Base-by-base conservation (phyloP, 2,113 vertebrate species). In the Cavia aperea region DNA sequence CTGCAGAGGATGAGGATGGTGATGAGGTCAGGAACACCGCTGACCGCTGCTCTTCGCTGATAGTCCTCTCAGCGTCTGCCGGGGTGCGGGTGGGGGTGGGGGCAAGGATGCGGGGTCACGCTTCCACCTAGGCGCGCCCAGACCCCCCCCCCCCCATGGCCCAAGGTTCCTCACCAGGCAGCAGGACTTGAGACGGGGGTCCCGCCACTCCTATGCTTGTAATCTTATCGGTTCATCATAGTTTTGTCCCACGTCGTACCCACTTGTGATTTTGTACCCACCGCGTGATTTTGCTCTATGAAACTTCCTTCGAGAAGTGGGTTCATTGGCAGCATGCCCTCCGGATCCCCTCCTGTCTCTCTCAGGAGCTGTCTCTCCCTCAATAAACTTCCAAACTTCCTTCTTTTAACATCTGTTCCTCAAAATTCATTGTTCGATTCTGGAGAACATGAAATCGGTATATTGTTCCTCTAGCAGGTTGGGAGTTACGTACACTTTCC, bases 1-100 rank as follows among this genome's bases (percentile, higher is more conserved):
- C 98, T 98, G 96, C 98, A 99, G 97, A 99, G 98, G 97, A 99
- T 99, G 96, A 99, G 97, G 96, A 99, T 98, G 84, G 98, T 99
- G 95, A 98, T 98, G 96, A 99, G 97, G 95, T 96, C 51, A 98
- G 97, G 90, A 99, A 98, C 96, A 99, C 98, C 56, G 98, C 98
- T 93, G 98, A 97, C 13, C 97, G 98, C 90, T 99, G 98, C 97
- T 98, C 98, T 97, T 97, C 82, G 96, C 89, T 98, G 96, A 96
- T 97, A 90, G 96, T 98, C 98, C 98, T 98, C 94, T 97, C 97
- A 73, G 51, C 1, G 0, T 92, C 94, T 95, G 96, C 95, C 95
- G 94, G 24, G 36, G 96, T 91, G 93, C 95, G 11, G 16, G 51
- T 18, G 94, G 0, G 84, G 92, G 96, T 96, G 87, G 93, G 87